These are phyloP conservation scores for Zaprionus lineosus DNA, from an alignment of 2,888 invertebrate genomes.

Conservation along the genomic window DNA sequence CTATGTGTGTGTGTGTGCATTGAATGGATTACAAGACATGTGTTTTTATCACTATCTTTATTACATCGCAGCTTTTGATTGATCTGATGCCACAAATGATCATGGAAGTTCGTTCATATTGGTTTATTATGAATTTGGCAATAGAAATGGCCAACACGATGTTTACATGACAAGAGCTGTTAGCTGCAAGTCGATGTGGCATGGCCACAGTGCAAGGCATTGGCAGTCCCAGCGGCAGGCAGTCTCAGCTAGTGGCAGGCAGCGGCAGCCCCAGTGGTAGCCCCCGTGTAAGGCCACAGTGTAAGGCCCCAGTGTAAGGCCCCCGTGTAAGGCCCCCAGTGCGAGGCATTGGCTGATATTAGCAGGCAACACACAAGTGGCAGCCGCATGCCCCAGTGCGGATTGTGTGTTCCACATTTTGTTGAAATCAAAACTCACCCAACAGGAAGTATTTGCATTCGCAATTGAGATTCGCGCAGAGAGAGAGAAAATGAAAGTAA, in stretches of 20 bases:
- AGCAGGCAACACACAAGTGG: too few relatives aligned
- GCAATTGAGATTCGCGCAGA: constrained; percentile 50
- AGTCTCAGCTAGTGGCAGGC: too few relatives aligned
- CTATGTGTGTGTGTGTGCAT: too few relatives aligned
- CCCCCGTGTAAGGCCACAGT: too few relatives aligned
- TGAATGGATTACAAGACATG: constrained; percentile 21
- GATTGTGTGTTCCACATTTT: constrained; percentile 58
- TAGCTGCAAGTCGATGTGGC: constrained; percentile 11
- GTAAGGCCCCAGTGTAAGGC: too few relatives aligned
- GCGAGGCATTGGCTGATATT: too few relatives aligned
- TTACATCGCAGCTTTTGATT: constrained; percentile 23
- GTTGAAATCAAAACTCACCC: constrained; percentile 60
- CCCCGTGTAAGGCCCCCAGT: too few relatives aligned
- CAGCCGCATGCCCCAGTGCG: constrained; percentile 39
- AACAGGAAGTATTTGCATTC: constrained; percentile 70
- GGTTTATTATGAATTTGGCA: constrained; percentile 12
- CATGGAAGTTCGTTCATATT: not conserved
- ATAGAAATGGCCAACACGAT: constrained; percentile 5
- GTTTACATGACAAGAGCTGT: constrained; percentile 12
- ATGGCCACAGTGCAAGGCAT: too few relatives aligned
- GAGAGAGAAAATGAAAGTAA: constrained; percentile 71
- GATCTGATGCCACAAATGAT: constrained; percentile 8
- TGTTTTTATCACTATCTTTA: constrained; percentile 9
- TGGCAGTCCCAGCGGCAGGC: too few relatives aligned
- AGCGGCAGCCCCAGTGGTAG: too few relatives aligned